Conservation (phyloP, 2,797 vertebrate genomes). For the Cossypha niveicapilla region DNA sequence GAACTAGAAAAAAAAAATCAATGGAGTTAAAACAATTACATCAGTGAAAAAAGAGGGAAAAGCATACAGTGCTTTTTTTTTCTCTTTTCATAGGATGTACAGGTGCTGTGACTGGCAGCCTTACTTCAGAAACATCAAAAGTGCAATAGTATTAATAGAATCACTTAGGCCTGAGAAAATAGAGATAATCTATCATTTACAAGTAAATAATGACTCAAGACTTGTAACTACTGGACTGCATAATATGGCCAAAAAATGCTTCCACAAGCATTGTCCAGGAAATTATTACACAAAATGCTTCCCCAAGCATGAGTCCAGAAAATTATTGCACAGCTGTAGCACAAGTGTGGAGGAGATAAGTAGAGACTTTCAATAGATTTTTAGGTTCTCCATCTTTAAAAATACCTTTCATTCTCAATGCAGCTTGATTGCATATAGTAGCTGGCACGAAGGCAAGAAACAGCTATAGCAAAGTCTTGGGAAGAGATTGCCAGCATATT, state of each 20-base stretch:
- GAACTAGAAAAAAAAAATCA: not conserved
- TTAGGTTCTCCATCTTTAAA: constrained; percentile 48
- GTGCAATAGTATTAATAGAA: constrained; percentile 1
- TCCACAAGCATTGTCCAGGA: constrained; percentile 36
- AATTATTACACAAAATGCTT: constrained; percentile 41
- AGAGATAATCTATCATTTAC: constrained; percentile 29
- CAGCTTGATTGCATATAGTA: constrained; percentile 38
- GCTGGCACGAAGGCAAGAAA: constrained; percentile 3
- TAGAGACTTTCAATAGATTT: constrained; percentile 30
- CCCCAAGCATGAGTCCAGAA: constrained; percentile 7
- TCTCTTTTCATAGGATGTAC: not conserved
- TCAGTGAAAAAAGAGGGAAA: not conserved
- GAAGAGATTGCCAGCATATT: not conserved
- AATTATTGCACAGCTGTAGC: constrained; percentile 55
- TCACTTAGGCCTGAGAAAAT: not conserved
- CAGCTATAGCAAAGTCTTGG: not conserved
- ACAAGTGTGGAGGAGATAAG: constrained; percentile 26
- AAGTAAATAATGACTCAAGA: constrained; percentile 20
- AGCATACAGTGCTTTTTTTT: not conserved
- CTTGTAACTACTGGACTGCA: not conserved
- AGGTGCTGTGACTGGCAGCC: not conserved
- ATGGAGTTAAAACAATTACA: not conserved
- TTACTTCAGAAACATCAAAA: not conserved
- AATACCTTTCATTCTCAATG: constrained; percentile 61
- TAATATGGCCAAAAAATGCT: constrained; percentile 19